Evolutionary conservation across 2,888 invertebrate genomes (phyloP), one percentile per base, ranked within the genome.

Genomic region (Eristalis pertinax): DNA sequence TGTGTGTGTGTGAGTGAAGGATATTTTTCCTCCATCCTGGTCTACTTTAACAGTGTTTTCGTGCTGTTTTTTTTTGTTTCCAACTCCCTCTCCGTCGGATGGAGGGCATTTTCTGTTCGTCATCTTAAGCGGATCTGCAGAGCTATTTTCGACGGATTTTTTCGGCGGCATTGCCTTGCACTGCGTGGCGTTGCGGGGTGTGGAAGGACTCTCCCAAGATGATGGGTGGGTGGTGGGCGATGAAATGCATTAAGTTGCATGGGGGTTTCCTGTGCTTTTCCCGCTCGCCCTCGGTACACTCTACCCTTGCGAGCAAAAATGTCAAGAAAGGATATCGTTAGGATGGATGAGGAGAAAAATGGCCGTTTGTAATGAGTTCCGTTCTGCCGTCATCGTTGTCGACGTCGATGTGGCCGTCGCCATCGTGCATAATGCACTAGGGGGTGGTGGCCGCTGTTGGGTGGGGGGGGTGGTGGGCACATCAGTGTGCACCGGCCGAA

Each of bases 271-370:
- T 65, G 60, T 65, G 41, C 79, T 68, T 41, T 81, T 60, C 43
- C 50, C 67, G 70, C 70, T 50, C 24, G 5, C 41, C 11, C 22
- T 50, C 43, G 3, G 22, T n/a, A 11, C 3, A 22, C 43, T 43
- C n/a, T 26, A 24, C 50, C 72, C 72, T 75, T 68, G 84, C 38
- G 67, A 79, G 79, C 68, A 87, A 84, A 87, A 87, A 87, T 87
- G 87, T 87, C 87, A 84, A 84, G 87, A 87, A 83, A 80, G 87
- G 87, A 84, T 87, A 87, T 87, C 84, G 87, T 83, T 80, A 87
- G 80, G 84, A 87, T 87, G 87, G 87, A 87, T 87, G 87, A 84
- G 83, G 83, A 87, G 87, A 87, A 87, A 87, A 87, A 87, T 87
- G 73, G 87, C 83, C 87, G 87, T 70, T 87, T 84, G 87, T 87